Conservation (phyloP, 2,888 invertebrate genomes). For the Parasteatoda lunata region DNA sequence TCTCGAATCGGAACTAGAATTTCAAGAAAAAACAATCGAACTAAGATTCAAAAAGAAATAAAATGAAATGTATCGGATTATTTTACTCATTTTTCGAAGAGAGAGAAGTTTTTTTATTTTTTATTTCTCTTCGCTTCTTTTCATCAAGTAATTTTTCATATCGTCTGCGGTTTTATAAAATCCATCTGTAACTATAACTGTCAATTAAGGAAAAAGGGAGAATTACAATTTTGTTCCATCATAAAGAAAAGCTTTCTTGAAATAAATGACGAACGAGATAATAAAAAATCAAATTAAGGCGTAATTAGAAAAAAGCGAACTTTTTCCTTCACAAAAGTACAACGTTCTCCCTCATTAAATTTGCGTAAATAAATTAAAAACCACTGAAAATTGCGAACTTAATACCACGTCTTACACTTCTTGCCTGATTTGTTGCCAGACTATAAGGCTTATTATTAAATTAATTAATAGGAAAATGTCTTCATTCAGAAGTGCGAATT, state of each 20-base stretch:
- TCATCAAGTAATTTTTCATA: constrained; percentile 59
- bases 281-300: constrained; percentile 61
- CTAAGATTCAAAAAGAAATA: constrained; percentile 22
- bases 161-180: constrained; percentile 53
- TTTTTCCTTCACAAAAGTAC: constrained; percentile 13
- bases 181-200: constrained; percentile 64
- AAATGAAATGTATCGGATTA: constrained; percentile 56
- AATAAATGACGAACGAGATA: neutral
- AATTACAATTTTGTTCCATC: constrained; percentile 9
- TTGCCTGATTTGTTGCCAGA: constrained; percentile 55
- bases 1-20: constrained; percentile 20
- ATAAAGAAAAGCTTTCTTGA: constrained; percentile 12
- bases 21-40: constrained; percentile 22
- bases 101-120: constrained; percentile 18
- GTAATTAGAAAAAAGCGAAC: constrained; percentile 28
- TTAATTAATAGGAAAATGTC: constrained; percentile 55
- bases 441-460: constrained; percentile 52
- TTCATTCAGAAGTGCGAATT: constrained; percentile 36
- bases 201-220: constrained; percentile 51
- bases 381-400: constrained; percentile 16
- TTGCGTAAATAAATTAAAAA: constrained; percentile 66
- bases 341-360: constrained; percentile 58
- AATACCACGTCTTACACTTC: constrained; percentile 23
- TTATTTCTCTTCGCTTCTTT: constrained; percentile 41
- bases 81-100: constrained; percentile 41